These are phyloP conservation scores for Platanista minor DNA, from an alignment of 2,113 vertebrate genomes.

Conservation along the genomic window DNA sequence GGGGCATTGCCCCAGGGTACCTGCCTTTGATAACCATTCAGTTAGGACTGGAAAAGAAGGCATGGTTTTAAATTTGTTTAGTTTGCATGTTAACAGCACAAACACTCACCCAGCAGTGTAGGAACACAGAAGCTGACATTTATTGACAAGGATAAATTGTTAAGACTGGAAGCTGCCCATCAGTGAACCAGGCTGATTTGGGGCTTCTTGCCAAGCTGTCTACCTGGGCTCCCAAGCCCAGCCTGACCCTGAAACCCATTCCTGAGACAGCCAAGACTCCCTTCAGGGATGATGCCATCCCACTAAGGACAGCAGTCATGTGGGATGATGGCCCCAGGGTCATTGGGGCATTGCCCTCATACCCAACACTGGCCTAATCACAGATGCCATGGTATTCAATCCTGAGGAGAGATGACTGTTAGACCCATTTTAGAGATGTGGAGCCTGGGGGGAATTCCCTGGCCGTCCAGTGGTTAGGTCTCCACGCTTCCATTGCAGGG, in stretches of 20 bases:
- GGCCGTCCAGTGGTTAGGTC: no score
- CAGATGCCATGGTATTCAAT: accelerated
- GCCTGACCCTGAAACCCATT: not conserved
- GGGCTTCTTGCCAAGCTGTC: not conserved
- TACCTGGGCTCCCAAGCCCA: not conserved
- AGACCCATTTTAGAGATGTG: not conserved
- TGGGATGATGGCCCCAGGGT: not conserved
- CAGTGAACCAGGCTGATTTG: accelerated
- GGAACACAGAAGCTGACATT: not conserved
- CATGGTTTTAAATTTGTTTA: not conserved
- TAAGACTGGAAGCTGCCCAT: not conserved
- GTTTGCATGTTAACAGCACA: not conserved
- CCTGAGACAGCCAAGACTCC: not conserved
- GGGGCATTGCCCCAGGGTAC: not conserved
- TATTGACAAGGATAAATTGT: no score
- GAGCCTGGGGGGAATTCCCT: no score
- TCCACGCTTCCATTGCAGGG: no score
- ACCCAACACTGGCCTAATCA: not conserved
- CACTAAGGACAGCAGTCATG: not conserved
- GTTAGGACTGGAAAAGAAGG: not conserved
- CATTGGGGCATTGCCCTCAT: not conserved
- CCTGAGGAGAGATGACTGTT: not conserved
- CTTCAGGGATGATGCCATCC: not conserved
- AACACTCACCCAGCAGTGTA: accelerated
- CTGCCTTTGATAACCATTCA: not conserved